These are phyloP conservation scores for Sylvia borin DNA, from an alignment of 2,797 vertebrate species.

Conservation along the genomic window DNA sequence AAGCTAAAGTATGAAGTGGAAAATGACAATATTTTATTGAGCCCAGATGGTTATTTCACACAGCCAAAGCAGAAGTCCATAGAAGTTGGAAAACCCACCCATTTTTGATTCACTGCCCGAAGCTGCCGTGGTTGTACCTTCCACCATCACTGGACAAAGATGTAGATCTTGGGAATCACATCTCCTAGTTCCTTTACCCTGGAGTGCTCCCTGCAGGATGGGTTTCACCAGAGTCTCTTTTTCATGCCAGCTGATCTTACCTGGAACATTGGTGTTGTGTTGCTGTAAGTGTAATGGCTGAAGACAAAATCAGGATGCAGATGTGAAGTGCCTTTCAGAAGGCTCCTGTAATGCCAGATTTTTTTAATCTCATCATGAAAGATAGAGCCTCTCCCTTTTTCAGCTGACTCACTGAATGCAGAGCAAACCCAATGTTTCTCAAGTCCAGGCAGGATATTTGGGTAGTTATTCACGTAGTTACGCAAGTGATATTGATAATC, in stretches of 20 bases:
- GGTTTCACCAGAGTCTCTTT: background rate
- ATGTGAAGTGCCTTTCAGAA: background rate
- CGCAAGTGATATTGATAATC: background rate
- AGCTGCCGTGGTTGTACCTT: background rate
- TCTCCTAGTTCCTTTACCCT: background rate
- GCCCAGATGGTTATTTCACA: background rate
- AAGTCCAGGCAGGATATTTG: background rate
- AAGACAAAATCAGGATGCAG: background rate
- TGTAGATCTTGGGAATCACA: background rate
- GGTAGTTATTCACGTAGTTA: background rate
- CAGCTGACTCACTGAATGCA: background rate
- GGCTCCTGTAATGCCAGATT: background rate
- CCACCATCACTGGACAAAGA: background rate
- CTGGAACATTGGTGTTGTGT: background rate
- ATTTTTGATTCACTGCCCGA: background rate
- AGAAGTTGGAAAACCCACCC: background rate
- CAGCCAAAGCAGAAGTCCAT: background rate
- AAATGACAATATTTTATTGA: background rate
- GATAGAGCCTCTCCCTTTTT: background rate
- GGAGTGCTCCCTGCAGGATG: background rate
- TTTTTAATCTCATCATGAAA: background rate
- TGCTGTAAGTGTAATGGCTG: accelerated
- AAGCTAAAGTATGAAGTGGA: background rate
- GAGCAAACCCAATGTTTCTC: background rate
- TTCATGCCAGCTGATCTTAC: background rate